Conservation (phyloP, 2,888 invertebrate species). For the Drosophila histrio region DNA sequence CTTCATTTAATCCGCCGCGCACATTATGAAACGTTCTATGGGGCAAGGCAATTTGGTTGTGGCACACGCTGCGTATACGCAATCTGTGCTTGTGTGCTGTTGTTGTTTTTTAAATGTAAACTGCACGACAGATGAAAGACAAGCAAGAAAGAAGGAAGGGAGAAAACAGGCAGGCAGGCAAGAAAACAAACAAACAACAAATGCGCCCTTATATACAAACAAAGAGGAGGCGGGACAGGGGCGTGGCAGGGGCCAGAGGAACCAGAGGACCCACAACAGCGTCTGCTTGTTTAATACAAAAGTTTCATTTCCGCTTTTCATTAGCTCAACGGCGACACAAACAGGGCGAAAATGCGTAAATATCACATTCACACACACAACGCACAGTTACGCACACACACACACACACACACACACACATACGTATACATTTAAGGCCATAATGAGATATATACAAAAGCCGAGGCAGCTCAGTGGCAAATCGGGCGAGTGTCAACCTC, state of each 20-base stretch:
- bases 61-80: conserved; percentile 70
- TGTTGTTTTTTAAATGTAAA: conserved; percentile 58
- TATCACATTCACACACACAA: conserved; percentile 41
- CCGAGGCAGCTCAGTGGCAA: conserved; percentile 63
- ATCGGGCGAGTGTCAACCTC: conserved; percentile 73
- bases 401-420: conserved; percentile 21
- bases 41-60: conserved; percentile 61
- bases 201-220: conserved; percentile 36
- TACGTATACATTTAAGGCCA: conserved; percentile 59
- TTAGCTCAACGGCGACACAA: conserved; percentile 76
- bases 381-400: conserved; percentile 4
- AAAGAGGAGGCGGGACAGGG: background rate
- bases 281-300: conserved; percentile 73
- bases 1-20: conserved; percentile 73
- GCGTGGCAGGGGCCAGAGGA: background rate
- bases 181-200: conserved; percentile 59
- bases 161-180: conserved; percentile 14
- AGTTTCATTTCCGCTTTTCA: conserved; percentile 80
- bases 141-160: background rate
- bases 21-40: conserved; percentile 55
- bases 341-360: conserved; percentile 73
- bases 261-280: conserved; percentile 23
- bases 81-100: conserved; percentile 50
- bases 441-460: conserved; percentile 75
- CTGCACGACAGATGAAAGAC: conserved; percentile 56